Conservation (phyloP, 2,797 vertebrate species). For the Pseudomugil gertrudae region DNA sequence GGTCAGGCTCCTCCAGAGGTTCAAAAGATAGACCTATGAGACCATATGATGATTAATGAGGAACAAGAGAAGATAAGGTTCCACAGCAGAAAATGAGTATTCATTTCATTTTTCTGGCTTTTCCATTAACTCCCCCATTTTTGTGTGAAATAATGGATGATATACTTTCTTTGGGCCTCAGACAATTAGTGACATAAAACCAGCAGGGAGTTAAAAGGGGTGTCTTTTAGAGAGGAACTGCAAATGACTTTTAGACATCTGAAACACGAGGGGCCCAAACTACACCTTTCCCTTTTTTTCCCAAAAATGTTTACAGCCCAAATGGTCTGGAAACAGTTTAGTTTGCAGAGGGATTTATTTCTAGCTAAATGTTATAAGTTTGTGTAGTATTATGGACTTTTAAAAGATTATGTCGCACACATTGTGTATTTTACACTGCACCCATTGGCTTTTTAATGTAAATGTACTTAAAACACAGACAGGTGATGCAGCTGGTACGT, state of each 20-base stretch:
- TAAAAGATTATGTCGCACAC: background rate
- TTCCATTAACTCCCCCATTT: background rate
- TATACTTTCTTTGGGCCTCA: background rate
- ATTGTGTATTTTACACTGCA: background rate
- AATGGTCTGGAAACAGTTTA: background rate
- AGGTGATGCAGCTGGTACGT: background rate
- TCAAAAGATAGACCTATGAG: background rate
- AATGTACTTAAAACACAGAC: background rate
- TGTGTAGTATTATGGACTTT: background rate
- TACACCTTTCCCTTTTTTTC: background rate
- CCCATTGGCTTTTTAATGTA: background rate
- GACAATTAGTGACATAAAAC: slow-evolving; percentile 7
- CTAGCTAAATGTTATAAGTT: background rate
- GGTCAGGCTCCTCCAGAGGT: background rate
- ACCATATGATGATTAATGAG: slow-evolving; percentile 4
- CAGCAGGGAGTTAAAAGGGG: background rate
- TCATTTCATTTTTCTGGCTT: background rate
- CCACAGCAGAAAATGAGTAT: background rate
- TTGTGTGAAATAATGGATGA: background rate
- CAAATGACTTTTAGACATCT: background rate
- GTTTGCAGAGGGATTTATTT: background rate
- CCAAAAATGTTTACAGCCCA: background rate
- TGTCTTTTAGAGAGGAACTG: slow-evolving; percentile 4
- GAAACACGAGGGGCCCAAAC: slow-evolving; percentile 8
- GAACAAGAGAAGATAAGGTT: background rate